A percentile compares a stretch with the other conserved stretches of the same genome.
Evolutionary conservation across 2,113 vertebrate genomes (phyloP).

Genomic region (Antechinus stuartii): DNA sequence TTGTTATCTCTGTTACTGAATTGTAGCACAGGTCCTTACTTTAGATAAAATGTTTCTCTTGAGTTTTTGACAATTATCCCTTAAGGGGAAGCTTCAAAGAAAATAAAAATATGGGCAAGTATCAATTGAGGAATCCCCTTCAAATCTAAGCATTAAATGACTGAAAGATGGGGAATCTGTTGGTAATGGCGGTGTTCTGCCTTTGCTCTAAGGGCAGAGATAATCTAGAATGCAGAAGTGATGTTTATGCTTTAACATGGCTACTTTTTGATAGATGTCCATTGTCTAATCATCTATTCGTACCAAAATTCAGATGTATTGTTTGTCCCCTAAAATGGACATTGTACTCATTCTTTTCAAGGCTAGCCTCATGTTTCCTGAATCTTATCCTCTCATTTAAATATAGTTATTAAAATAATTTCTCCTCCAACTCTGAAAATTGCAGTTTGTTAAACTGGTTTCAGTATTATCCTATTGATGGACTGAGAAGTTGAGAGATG

Average conservation of each 20-base stretch:
- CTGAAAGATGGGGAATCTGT: conserved; percentile 10
- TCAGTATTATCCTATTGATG: conserved; percentile 36
- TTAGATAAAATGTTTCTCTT: conserved; percentile 74
- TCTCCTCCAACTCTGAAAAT: conserved; percentile 30
- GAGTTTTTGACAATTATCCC: conserved; percentile 60
- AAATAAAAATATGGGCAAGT: conserved; percentile 43
- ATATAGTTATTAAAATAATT: conserved; percentile 29
- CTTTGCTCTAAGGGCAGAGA: not conserved
- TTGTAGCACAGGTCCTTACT: conserved; percentile 53
- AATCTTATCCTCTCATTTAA: conserved; percentile 27
- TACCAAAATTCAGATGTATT: conserved; percentile 52
- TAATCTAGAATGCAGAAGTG: conserved; percentile 22
- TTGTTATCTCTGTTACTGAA: conserved; percentile 61
- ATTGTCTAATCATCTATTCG: not conserved
- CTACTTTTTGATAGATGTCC: conserved; percentile 32
- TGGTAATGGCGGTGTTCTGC: conserved; percentile 1
- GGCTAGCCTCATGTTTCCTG: not conserved
- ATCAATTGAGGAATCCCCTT: conserved; percentile 45
- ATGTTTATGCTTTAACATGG: conserved; percentile 16
- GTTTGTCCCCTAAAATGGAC: not conserved
- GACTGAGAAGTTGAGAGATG: conserved; percentile 20
- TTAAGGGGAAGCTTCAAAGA: conserved; percentile 43
- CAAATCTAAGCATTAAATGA: conserved; percentile 13
- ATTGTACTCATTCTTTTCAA: not conserved
- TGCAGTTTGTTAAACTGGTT: conserved; percentile 39